phyloP scores from a whole-genome alignment of 1,140 invertebrate species.

The Tribolium madens region DNA sequence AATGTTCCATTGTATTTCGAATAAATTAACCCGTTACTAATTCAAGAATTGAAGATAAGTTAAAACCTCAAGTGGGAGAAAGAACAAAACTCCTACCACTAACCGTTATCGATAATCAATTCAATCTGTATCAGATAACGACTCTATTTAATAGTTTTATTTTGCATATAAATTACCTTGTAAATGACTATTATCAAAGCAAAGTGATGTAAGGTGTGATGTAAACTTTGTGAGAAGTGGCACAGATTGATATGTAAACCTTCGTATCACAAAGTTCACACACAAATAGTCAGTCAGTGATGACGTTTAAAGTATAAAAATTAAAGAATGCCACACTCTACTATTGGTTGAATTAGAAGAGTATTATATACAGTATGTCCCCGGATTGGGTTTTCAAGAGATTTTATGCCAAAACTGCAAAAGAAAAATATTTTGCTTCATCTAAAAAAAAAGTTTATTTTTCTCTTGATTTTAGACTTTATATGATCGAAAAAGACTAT shows the following conservation, averaged over 20 bases:
- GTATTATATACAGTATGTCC: too few relatives aligned
- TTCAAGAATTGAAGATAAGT: not conserved
- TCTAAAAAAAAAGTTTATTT: too few relatives aligned
- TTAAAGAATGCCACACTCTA: too few relatives aligned
- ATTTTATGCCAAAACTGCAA: too few relatives aligned
- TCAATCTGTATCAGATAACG: slow-evolving; percentile 39
- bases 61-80: not conserved
- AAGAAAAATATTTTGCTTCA: too few relatives aligned
- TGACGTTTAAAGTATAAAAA: too few relatives aligned
- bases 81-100: not conserved
- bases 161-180: slow-evolving; percentile 43
- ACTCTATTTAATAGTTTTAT: slow-evolving; percentile 31
- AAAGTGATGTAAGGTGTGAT: slow-evolving; percentile 41
- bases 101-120: slow-evolving; percentile 43
- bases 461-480: too few relatives aligned
- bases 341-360: too few relatives aligned
- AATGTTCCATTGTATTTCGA: not conserved
- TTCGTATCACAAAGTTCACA: slow-evolving; percentile 33
- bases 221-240: slow-evolving; percentile 44
- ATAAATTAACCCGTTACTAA: slow-evolving; percentile 3
- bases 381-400: too few relatives aligned
- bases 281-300: slow-evolving; percentile 15
- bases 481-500: too few relatives aligned
- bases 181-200: slow-evolving; percentile 40
- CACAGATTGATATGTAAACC: slow-evolving; percentile 33